Conservation (phyloP, 53 echinoderm and acorn worm genomes). For the Zoroaster sp. region DNA sequence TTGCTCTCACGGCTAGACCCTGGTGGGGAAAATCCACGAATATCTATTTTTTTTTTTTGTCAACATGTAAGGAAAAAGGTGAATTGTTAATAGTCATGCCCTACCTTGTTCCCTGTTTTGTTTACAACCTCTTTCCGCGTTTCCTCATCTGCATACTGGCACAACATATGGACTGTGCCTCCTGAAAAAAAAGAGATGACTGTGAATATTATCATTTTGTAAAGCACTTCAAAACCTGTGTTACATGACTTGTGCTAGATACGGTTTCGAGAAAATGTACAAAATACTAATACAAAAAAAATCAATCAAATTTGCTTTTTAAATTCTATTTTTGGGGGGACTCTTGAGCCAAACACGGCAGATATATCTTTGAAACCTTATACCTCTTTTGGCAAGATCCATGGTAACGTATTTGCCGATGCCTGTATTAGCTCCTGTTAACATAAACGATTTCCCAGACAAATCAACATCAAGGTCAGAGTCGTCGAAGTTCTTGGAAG, state of each 20-base stretch:
- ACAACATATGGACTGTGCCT: conserved; percentile 83
- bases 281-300: too few species aligned
- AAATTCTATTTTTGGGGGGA: too few species aligned
- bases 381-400: conserved; percentile 77
- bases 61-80: neutral
- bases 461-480: conserved; percentile 68
- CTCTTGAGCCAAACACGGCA: neutral
- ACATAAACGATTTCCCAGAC: conserved; percentile 55
- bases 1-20: too few species aligned
- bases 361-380: neutral
- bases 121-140: conserved; percentile 68
- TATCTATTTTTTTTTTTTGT: too few species aligned
- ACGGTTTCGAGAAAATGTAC: too few species aligned
- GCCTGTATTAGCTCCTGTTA: conserved; percentile 87
- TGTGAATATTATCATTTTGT: too few species aligned
- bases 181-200: too few species aligned
- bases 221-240: too few species aligned
- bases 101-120: conserved; percentile 76
- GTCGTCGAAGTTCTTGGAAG: conserved; percentile 68
- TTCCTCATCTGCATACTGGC: conserved; percentile 69
- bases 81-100: neutral
- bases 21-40: too few species aligned
- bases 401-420: conserved; percentile 71
- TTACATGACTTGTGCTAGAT: too few species aligned
- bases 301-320: neutral